A percentile compares a stretch with the other conserved stretches of the same genome.
Evolutionary conservation across 2,888 invertebrate species (phyloP).

Genomic region (Drosophila setosimentum): DNA sequence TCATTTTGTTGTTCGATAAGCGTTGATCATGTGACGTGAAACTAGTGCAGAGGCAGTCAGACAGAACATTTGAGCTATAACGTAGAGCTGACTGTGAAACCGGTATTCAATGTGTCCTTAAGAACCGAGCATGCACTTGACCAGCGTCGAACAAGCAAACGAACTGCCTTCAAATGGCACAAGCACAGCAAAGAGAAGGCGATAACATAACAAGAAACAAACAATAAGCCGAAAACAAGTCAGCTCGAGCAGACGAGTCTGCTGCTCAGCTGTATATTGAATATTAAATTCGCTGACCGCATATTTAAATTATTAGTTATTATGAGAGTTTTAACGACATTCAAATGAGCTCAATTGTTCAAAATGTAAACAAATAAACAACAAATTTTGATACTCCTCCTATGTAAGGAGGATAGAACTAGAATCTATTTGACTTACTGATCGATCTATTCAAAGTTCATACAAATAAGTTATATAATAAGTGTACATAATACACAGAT

Average conservation of each 20-base stretch:
- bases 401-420: neutral
- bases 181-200: conserved; percentile 28
- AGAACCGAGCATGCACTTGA: conserved; percentile 71
- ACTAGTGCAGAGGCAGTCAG: neutral
- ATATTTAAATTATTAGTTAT: neutral
- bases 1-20: conserved; percentile 37
- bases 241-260: neutral
- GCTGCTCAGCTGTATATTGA: conserved; percentile 5
- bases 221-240: conserved; percentile 12
- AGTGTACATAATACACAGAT: neutral
- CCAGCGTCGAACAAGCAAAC: conserved; percentile 62
- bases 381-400: no score
- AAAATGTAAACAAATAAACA: neutral
- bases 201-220: conserved; percentile 25
- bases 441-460: neutral
- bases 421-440: neutral
- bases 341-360: neutral
- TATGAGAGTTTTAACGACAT: neutral
- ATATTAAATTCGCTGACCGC: conserved; percentile 27
- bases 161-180: conserved; percentile 71
- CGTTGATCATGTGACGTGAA: conserved; percentile 36
- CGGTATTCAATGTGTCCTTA: conserved; percentile 69
- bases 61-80: conserved; percentile 46
- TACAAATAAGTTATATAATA: neutral
- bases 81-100: conserved; percentile 50